Percentiles rank a stretch among this genome's conserved stretches.
These are phyloP conservation scores for Chrysogorgia sp. DNA, from an alignment of 92 coral and sea anemone species.

Conservation along the genomic window DNA sequence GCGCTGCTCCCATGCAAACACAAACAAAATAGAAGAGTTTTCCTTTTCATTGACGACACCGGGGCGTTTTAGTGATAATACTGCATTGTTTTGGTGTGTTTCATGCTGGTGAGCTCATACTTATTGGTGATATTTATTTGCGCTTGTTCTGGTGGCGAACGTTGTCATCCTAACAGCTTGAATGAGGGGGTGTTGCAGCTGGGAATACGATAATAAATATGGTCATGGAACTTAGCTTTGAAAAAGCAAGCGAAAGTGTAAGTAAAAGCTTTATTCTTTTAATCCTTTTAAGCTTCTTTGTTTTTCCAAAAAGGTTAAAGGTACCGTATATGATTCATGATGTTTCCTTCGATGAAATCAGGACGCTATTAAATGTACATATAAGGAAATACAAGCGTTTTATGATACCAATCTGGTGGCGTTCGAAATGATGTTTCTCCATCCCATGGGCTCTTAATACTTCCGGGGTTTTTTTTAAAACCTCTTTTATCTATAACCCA, in stretches of 20 bases:
- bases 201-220: neutral
- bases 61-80: neutral
- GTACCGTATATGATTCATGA: neutral
- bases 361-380: too few relatives aligned
- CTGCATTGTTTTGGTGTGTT: neutral
- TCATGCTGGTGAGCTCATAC: neutral
- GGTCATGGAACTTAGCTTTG: neutral
- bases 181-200: slow-evolving; percentile 35
- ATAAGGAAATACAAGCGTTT: too few relatives aligned
- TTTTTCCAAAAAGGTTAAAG: neutral
- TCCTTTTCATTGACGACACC: neutral
- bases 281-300: neutral
- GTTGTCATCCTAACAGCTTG: slow-evolving; percentile 4
- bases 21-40: slow-evolving; percentile 17
- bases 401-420: too few relatives aligned
- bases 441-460: too few relatives aligned
- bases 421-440: too few relatives aligned
- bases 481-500: too few relatives aligned
- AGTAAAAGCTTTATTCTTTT: neutral
- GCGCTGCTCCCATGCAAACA: slow-evolving; percentile 2
- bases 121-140: neutral
- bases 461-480: too few relatives aligned
- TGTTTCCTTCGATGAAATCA: too few relatives aligned
- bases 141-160: neutral
- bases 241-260: neutral